Conservation (phyloP, 2,113 vertebrate species). For the Phalacrocorax carbo region DNA sequence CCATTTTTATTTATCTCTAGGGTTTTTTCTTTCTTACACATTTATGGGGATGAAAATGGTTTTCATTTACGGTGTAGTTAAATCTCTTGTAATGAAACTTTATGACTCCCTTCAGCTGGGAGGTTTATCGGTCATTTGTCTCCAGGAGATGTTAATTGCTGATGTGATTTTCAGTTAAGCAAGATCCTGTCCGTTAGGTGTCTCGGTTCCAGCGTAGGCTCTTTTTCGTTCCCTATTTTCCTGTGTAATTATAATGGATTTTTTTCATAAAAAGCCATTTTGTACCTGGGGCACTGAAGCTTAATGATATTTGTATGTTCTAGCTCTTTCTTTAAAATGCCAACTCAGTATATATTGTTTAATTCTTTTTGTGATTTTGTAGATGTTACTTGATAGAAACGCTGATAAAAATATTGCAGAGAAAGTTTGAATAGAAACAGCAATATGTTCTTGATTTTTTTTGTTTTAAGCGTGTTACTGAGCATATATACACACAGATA, state of each 20-base stretch:
- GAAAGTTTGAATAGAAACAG: background rate
- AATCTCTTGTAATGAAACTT: background rate
- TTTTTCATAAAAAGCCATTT: conserved; percentile 37
- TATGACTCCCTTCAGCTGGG: background rate
- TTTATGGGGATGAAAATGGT: background rate
- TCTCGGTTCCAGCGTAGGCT: background rate
- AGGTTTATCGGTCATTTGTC: background rate
- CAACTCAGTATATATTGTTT: background rate
- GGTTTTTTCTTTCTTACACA: rapidly evolving
- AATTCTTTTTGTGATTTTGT: background rate
- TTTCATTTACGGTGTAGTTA: background rate
- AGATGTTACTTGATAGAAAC: background rate
- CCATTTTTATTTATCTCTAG: background rate
- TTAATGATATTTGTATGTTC: conserved; percentile 15
- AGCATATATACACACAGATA: too few relatives aligned
- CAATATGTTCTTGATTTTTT: background rate
- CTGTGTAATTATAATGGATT: conserved; percentile 36
- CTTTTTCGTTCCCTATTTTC: conserved; percentile 9
- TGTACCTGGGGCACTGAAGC: conserved; percentile 13
- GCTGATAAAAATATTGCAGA: background rate
- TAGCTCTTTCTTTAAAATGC: background rate
- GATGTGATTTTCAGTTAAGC: background rate
- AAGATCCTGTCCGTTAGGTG: background rate
- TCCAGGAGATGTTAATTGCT: conserved; percentile 14
- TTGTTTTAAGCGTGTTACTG: background rate